Conservation (phyloP, 2,797 vertebrate genomes). For the Loris lydekkerianus region DNA sequence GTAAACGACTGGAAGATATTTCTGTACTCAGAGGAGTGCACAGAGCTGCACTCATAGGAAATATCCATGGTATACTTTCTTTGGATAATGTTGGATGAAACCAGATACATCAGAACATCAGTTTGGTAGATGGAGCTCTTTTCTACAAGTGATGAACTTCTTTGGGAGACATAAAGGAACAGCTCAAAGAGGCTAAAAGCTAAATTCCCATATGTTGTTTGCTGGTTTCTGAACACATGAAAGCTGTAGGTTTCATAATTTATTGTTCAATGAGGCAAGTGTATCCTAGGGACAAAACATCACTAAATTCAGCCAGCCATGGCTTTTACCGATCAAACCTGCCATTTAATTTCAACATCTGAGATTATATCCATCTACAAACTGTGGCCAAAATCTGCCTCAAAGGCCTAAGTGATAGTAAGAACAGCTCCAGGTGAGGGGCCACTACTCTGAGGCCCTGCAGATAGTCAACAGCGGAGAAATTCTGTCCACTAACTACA, state of each 20-base stretch:
- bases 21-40: slow-evolving; percentile 46
- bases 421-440: slow-evolving; percentile 40
- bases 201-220: slow-evolving; percentile 30
- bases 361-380: slow-evolving; percentile 27
- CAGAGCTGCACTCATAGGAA: slow-evolving; percentile 36
- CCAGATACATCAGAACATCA: slow-evolving; percentile 40
- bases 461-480: background rate
- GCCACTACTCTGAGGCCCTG: background rate
- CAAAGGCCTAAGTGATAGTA: background rate
- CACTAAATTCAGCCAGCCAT: slow-evolving; percentile 33
- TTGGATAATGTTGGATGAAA: slow-evolving; percentile 20
- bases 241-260: slow-evolving; percentile 38
- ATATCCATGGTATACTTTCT: slow-evolving; percentile 43
- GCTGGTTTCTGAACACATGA: slow-evolving; percentile 53
- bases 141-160: slow-evolving; percentile 50
- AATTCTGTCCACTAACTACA: background rate
- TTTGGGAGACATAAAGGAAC: slow-evolving; percentile 17
- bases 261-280: slow-evolving; percentile 61
- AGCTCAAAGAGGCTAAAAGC: slow-evolving; percentile 55
- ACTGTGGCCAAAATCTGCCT: slow-evolving; percentile 18
- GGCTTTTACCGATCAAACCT: slow-evolving; percentile 54
- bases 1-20: slow-evolving; percentile 44
- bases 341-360: slow-evolving; percentile 62
- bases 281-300: slow-evolving; percentile 28
- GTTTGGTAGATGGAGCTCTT: slow-evolving; percentile 32